Evolutionary conservation across 2,797 vertebrate species (phyloP).

Genomic region (Amblyraja radiata): DNA sequence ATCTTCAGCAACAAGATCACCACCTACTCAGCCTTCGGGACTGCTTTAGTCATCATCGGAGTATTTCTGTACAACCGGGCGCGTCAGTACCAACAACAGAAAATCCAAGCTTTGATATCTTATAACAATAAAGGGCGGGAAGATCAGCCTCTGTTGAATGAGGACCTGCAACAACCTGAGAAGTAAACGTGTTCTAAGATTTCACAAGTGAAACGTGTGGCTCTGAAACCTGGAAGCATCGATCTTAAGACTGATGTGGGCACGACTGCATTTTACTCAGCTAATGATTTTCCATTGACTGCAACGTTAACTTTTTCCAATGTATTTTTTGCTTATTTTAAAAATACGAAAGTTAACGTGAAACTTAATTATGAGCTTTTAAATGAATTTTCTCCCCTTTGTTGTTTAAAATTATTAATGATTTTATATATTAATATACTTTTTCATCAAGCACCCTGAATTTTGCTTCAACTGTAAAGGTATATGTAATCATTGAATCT

Average conservation of each 20-base stretch:
- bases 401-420: neutral
- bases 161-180: neutral
- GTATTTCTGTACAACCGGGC: slow-evolving; percentile 89
- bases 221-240: neutral
- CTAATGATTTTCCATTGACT: neutral
- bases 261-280: neutral
- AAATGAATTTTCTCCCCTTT: neutral
- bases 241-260: neutral
- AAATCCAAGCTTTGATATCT: slow-evolving; percentile 58
- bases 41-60: slow-evolving; percentile 71
- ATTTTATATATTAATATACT: neutral
- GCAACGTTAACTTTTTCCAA: neutral
- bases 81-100: slow-evolving; percentile 69
- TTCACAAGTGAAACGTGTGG: neutral
- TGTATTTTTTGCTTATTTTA: neutral
- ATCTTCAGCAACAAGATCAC: slow-evolving; percentile 88
- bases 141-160: neutral
- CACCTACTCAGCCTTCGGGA: slow-evolving; percentile 74
- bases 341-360: neutral
- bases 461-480: neutral
- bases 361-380: neutral
- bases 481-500: neutral
- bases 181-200: neutral
- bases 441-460: neutral
- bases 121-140: neutral